phyloP scores from a whole-genome alignment of 2,888 invertebrate genomes.

The Clitarchus hookeri region DNA sequence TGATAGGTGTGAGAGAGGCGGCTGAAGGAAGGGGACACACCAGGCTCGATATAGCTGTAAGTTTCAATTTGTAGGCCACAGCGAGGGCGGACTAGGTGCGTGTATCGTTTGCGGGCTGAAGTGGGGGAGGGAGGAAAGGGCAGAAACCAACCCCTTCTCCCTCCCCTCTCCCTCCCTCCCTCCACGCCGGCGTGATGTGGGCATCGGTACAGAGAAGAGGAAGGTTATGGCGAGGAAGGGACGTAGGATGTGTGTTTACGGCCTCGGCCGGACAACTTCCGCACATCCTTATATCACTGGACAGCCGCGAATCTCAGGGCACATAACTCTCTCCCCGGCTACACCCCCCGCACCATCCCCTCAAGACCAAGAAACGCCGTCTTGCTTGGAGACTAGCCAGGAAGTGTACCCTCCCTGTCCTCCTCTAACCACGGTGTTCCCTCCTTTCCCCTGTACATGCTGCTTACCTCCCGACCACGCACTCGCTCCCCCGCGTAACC shows the following conservation, averaged over 20 bases:
- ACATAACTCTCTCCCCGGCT: background rate
- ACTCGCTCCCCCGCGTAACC: background rate
- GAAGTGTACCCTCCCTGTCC: background rate
- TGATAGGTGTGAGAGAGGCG: background rate
- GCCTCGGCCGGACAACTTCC: background rate
- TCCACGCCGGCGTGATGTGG: background rate
- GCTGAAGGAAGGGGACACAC: background rate
- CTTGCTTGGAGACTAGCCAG: background rate
- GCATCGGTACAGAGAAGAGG: background rate
- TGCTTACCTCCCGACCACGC: background rate
- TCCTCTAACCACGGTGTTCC: background rate
- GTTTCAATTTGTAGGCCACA: background rate
- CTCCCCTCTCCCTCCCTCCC: background rate
- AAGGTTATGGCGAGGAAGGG: background rate
- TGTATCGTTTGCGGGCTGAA: background rate
- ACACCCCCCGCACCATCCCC: background rate
- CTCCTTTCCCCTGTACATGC: background rate
- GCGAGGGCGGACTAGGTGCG: background rate
- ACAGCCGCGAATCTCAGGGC: conserved; percentile 9
- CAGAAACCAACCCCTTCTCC: background rate
- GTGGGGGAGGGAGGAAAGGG: background rate
- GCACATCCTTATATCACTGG: conserved; percentile 4
- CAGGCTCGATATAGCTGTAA: background rate
- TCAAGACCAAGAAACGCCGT: background rate
- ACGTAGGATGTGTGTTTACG: background rate